phyloP scores from a whole-genome alignment of 35 echinoderm and acorn worm species.

The Patiria miniata region DNA sequence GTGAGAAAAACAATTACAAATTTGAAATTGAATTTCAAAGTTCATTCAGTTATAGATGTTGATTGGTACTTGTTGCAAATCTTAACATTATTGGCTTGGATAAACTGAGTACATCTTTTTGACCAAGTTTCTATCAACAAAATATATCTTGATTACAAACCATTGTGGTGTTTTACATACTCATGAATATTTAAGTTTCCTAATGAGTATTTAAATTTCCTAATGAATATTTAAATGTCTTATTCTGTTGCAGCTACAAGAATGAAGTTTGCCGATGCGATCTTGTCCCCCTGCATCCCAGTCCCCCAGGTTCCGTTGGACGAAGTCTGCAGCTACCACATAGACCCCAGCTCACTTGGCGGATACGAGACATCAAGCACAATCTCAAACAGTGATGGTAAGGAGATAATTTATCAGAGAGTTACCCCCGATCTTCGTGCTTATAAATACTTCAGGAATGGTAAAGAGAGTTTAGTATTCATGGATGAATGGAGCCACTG shows the following conservation, averaged over 20 bases:
- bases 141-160: no score
- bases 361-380: conserved; percentile 2
- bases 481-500: no score
- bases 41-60: no score
- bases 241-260: background rate
- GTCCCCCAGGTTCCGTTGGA: background rate
- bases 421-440: no score
- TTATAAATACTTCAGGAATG: no score
- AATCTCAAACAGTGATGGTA: conserved; percentile 18
- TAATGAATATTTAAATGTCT: no score
- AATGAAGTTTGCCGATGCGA: background rate
- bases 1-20: conserved; percentile 24
- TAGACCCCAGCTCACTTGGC: background rate
- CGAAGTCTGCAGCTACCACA: background rate
- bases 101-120: background rate
- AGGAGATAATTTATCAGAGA: background rate
- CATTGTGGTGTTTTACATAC: no score
- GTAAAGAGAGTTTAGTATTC: no score
- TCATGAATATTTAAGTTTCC: no score
- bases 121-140: no score
- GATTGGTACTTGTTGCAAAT: background rate
- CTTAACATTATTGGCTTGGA: background rate
- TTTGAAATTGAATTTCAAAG: no score
- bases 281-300: background rate
- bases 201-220: no score